Evolutionary conservation across 2,888 invertebrate genomes (phyloP), one percentile per base, ranked within the genome.

Genomic region (Exephanes ischioxanthus): DNA sequence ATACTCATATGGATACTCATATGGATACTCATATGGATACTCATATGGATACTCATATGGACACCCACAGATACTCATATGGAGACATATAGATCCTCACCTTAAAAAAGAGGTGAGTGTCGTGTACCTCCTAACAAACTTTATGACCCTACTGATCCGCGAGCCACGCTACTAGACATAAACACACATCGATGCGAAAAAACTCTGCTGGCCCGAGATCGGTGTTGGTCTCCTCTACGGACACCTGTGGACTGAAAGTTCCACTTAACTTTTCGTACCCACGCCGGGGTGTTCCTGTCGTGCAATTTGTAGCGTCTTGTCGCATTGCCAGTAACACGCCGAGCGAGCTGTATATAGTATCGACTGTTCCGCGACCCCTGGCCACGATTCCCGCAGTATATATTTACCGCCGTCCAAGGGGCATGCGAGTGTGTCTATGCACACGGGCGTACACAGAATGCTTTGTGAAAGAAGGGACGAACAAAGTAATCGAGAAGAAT

Each of bases 271-370:
- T 58, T 72, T 72, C 37, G 55, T 58, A 37, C 37, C 58, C 22
- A 58, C 41, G 72, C 41, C 26, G 72, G 11, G 14, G 37, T 19
- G 37, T 55, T 76, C 41, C 14, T 19, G 51, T n/a, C 48, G 19
- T 37, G 67, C 77, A 67, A 77, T 77, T 77, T 77, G 67, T 77
- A 67, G 55, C 26, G 55, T 77, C 55, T 77, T 68, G 77, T 77
- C 76, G 66, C 76, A 67, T 77, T 68, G 77, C 77, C 68, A 77
- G 67, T 68, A 68, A 77, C 26, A 37, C 67, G 26, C 55, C 22
- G 37, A 19, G 55, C 22, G 67, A 68, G 26, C 26, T 58, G 3
- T 19, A 58, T 22, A 58, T 58, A 58, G 73, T 73, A 45, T 61
- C 45, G 41, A 41, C 73, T 30, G 58, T 26, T 41, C 26, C 16